A percentile compares a stretch with the other conserved stretches of the same genome.
Conservation (phyloP, 1,140 invertebrate species). For the Heliconius congener region DNA sequence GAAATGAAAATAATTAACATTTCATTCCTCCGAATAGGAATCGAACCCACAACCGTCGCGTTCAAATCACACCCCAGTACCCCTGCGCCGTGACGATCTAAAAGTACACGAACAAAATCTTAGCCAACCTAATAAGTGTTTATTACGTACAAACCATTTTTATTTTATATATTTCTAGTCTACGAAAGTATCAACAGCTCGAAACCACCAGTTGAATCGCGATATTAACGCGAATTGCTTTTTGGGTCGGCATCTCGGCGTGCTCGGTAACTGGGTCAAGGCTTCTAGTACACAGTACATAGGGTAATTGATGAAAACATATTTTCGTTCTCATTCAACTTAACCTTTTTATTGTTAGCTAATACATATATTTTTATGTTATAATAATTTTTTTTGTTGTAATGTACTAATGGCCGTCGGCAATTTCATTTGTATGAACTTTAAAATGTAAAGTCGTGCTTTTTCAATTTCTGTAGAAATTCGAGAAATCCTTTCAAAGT, state of each 20-base stretch:
- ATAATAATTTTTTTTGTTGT: neutral
- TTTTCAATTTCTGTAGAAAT: no score
- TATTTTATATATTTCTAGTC: neutral
- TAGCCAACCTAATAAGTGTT: neutral
- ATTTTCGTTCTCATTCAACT: neutral
- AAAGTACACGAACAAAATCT: neutral
- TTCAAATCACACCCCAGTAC: no score
- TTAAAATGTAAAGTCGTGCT: no score
- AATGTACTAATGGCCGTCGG: neutral
- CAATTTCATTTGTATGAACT: no score
- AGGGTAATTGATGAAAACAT: neutral
- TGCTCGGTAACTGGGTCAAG: neutral
- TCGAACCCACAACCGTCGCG: no score
- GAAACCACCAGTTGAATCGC: constrained; percentile 3
- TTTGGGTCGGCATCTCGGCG: constrained; percentile 10
- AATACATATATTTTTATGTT: neutral
- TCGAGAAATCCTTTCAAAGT: no score
- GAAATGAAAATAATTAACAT: no score
- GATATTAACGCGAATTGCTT: constrained; percentile 7
- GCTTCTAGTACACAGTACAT: neutral
- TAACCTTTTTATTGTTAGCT: neutral
- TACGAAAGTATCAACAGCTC: neutral
- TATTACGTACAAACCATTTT: neutral
- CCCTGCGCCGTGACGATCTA: no score
- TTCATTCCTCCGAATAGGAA: no score